Conservation (phyloP, 2,113 vertebrate species). For the Macaca mulatta region DNA sequence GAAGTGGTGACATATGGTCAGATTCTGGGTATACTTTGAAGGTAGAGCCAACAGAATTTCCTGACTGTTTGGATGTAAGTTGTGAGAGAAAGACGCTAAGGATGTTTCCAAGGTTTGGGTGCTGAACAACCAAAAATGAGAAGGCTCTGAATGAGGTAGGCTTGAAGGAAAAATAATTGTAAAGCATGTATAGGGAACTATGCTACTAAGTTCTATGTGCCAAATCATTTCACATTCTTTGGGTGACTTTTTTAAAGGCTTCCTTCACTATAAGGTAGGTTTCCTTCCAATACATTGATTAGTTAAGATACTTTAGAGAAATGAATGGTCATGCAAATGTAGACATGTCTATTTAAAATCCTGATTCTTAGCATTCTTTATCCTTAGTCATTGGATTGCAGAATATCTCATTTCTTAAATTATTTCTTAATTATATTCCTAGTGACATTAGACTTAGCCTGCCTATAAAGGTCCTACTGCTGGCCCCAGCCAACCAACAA, state of each 20-base stretch:
- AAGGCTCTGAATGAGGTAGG: neutral
- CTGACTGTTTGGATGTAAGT: neutral
- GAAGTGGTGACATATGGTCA: neutral
- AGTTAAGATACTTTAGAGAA: neutral
- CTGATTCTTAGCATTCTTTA: neutral
- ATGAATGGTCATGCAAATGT: neutral
- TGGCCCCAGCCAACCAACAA: neutral
- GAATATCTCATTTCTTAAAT: neutral
- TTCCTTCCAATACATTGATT: neutral
- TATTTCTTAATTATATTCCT: neutral
- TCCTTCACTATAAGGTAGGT: neutral
- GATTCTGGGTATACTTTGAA: neutral
- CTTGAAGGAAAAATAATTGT: neutral
- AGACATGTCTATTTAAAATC: constrained; percentile 36
- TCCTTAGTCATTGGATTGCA: neutral
- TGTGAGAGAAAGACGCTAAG: neutral
- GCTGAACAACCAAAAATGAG: neutral
- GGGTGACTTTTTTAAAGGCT: neutral
- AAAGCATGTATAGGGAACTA: neutral
- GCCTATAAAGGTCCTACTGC: neutral
- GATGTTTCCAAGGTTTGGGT: neutral
- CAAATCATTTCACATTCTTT: neutral
- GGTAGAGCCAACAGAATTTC: neutral
- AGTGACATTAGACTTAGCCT: neutral
- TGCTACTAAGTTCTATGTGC: neutral